Evolutionary conservation across 2,888 invertebrate species (phyloP).

Genomic region (Operophtera brumata): DNA sequence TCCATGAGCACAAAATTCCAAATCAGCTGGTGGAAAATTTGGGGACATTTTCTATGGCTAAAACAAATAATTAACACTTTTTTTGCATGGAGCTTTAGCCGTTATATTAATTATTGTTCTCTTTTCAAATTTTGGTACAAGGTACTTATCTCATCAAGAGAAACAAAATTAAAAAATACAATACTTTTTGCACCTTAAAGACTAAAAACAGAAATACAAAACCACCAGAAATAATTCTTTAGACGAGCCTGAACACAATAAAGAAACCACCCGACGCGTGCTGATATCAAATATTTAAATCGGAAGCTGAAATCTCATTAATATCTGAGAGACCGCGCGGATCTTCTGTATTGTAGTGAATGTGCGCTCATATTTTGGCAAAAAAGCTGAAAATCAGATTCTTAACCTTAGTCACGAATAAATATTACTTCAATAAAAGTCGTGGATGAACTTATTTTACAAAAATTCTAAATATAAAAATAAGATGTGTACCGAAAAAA

Average conservation of each 20-base stretch:
- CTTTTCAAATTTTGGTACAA: no score
- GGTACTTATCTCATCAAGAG: no score
- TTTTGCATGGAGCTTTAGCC: no score
- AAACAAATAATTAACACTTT: no score
- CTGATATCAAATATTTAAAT: constrained; percentile 28
- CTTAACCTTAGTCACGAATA: background rate
- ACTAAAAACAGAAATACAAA: background rate
- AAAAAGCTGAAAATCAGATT: background rate
- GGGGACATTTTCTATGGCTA: no score
- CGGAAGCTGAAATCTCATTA: constrained; percentile 21
- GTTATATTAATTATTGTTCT: no score
- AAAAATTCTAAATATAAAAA: no score
- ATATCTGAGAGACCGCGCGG: constrained; percentile 17
- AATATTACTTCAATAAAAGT: no score
- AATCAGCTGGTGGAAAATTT: no score
- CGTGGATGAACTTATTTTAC: no score
- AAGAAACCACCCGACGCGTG: constrained; percentile 2
- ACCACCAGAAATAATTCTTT: background rate
- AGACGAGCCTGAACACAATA: background rate
- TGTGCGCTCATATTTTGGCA: background rate
- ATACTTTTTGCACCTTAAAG: background rate
- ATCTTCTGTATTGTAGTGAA: background rate
- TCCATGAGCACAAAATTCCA: no score
- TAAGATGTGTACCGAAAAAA: no score
- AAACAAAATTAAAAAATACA: background rate